Evolutionary conservation across 92 coral and sea anemone genomes (phyloP), one percentile per base, ranked within the genome.

Genomic region (Epizoanthus ramosus): DNA sequence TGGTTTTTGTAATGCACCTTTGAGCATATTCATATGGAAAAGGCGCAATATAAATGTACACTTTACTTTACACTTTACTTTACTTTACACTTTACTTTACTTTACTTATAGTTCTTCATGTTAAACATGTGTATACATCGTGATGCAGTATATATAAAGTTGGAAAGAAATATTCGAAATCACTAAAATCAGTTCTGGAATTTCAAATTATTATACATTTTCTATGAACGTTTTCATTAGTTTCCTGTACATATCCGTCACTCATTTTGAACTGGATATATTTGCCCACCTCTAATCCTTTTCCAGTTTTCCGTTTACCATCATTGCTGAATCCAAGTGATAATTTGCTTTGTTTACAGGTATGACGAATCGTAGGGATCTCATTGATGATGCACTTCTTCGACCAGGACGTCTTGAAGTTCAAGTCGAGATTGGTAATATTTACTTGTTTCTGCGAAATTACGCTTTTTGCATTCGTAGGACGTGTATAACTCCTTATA

Each of bases 391-490:
- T 79, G 99, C 99, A 5, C 83, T 96, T 41, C 92, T 96, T 9
- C 76, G 98, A 70, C 99, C 99, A 39, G 99, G 99, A 0, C 97
- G 99, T 79, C 95, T 96, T 77, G 99, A 96, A 74, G 99, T 96
- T 21, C 99, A 96, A 92, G 99, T 96, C 4, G 99, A 96, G 88
- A 96, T 96, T 35, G 98, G 99, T 96, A 74, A 69, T 74, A 22
- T n/a, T 22, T 41, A 64, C 24, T 7, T 31, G 9, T 10, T 19
- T 6, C 2, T 47, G 7, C 43, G 67, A 52, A 71, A 43, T 50
- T 22, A 64, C 3, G n/a, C 39, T 81, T 37, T 22, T 71, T 71
- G 12, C 54, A 12, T 31, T 10, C n/a, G 31, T 28, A 0, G 17
- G 39, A 28, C 31, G 2, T 28, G 17, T 3, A 73, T 73, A 19